Evolutionary conservation across 2,113 vertebrate genomes (phyloP).

Genomic region (Tamias sibiricus): DNA sequence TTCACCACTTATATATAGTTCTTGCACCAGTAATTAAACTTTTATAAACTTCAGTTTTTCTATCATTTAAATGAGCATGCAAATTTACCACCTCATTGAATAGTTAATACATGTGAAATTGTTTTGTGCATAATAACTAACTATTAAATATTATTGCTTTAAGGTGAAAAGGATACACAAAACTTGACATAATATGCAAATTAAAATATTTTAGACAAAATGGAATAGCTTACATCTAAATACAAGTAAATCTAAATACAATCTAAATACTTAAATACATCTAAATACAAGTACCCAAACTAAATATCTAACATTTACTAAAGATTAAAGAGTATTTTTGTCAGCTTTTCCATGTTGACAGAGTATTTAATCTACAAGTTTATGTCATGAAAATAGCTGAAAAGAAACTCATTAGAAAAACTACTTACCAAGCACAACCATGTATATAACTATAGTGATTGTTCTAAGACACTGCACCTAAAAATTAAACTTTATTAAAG

Average conservation of each 20-base stretch:
- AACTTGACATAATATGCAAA: neutral
- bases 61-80: too few species aligned
- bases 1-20: too few species aligned
- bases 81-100: too few species aligned
- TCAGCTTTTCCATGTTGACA: neutral
- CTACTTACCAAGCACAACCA: neutral
- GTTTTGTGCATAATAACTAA: too few species aligned
- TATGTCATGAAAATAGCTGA: constrained; percentile 23
- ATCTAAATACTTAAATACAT: too few species aligned
- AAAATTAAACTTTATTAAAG: neutral
- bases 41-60: too few species aligned
- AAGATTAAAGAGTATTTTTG: neutral
- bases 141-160: too few species aligned
- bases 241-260: neutral
- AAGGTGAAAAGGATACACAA: too few species aligned
- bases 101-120: too few species aligned
- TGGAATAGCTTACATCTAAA: neutral
- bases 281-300: neutral
- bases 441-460: neutral
- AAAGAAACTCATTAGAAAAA: constrained; percentile 33
- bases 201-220: neutral
- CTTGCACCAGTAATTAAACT: too few species aligned
- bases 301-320: neutral
- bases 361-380: neutral
- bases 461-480: neutral